Base-by-base conservation (phyloP, 2,888 invertebrate genomes). In the Clistopyga incitator region DNA sequence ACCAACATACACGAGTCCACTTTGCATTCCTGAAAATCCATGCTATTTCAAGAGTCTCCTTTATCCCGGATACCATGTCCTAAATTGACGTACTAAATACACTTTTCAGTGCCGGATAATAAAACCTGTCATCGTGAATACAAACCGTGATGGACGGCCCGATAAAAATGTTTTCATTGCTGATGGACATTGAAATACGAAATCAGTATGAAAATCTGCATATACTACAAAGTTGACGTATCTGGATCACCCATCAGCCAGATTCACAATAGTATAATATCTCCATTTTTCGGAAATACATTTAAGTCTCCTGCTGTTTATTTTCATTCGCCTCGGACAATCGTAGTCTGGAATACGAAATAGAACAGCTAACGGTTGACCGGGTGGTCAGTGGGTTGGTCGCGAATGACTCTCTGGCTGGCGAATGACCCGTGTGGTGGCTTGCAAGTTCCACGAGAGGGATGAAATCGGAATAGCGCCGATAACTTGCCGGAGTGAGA, bases 271-370 rank as follows among this genome's bases (percentile, higher is more conserved):
- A 68, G 67, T 45, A 59, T 72, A 74, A n/a, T n/a, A 59, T 78
- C 74, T 68, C 82, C 74, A 82, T 82, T 82, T 74, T 78, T 78
- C 68, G 70, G 42, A 70, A 82, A 78, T 67, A 68, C 74, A 82
- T 75, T 79, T 74, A 79, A 79, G 74, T 74, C 74, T 65, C 75
- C 74, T 18, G 10, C 61, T 85, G 87, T 85, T 88, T 88, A 88
- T 87, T 88, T 85, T 84, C 84, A 76, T 23, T 10, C 81, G 84
- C 78, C 83, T 83, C 75, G 75, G 81, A 78, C 85, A 82, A 75
- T 79, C 77, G 84, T 75, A 84, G 83, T 79, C 54, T 80, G 78
- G 85, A 87, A 87, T 87, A 87, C 87, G 85, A 82, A 87, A 86
- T 85, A 59, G 82, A 72, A 78, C 34, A 56, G 45, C 67, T 38